Conservation (phyloP, 1,140 invertebrate species). For the Philaenus spumarius region DNA sequence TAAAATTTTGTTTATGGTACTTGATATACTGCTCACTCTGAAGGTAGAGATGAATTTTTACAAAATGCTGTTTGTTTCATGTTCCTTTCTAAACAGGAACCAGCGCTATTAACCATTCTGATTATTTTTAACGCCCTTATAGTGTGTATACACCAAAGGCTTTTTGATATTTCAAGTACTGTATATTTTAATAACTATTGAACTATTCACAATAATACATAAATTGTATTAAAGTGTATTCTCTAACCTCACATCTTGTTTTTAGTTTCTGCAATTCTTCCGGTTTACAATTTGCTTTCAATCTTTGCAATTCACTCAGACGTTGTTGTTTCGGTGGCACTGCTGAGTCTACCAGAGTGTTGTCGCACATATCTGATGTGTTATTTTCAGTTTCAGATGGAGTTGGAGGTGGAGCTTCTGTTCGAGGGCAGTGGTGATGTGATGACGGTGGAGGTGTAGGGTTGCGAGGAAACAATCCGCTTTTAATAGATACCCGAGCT, state of each 20-base stretch:
- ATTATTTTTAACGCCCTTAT: no score
- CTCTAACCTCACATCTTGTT: slow-evolving; percentile 52
- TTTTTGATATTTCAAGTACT: no score
- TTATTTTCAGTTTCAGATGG: slow-evolving; percentile 37
- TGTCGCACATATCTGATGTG: slow-evolving; percentile 38
- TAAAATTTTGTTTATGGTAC: no score
- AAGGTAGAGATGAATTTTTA: no score
- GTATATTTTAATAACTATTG: no score
- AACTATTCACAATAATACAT: no score
- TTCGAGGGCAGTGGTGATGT: slow-evolving; percentile 17
- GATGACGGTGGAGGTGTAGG: slow-evolving; percentile 12
- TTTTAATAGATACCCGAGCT: slow-evolving; percentile 27
- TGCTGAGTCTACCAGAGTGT: slow-evolving; percentile 55
- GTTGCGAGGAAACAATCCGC: not conserved
- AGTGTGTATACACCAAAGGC: no score
- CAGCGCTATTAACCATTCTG: no score
- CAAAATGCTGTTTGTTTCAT: no score
- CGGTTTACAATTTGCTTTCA: slow-evolving; percentile 73
- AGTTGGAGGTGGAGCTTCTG: slow-evolving; percentile 22
- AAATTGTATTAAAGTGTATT: not conserved
- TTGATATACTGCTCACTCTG: no score
- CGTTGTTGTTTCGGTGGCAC: slow-evolving; percentile 56
- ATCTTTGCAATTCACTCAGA: slow-evolving; percentile 58
- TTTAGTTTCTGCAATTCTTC: slow-evolving; percentile 70
- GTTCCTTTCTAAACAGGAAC: no score